Conservation (phyloP, 2,888 invertebrate genomes). For the Dermolepida albohirtum region DNA sequence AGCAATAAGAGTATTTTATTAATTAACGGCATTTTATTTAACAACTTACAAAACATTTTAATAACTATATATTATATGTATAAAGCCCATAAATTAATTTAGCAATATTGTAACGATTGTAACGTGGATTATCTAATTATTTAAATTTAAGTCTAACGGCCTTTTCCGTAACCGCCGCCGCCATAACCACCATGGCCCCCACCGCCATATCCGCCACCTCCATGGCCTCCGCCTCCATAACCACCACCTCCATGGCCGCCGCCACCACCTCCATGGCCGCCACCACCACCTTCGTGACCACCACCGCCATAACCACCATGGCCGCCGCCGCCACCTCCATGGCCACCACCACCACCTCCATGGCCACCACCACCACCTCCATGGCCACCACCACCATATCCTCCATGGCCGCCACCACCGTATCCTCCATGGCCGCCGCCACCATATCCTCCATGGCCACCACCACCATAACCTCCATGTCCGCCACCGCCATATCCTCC, state of each 20-base stretch:
- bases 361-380: slow-evolving; percentile 2
- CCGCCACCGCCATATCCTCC: slow-evolving; percentile 11
- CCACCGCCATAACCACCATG: neutral
- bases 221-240: neutral
- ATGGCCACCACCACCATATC: neutral
- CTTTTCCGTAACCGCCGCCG: neutral
- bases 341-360: slow-evolving; percentile 6
- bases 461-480: slow-evolving; percentile 6
- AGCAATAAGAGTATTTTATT: no score
- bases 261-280: neutral
- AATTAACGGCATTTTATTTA: no score
- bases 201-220: slow-evolving; percentile 4
- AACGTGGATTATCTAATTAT: no score
- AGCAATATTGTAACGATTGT: no score
- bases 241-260: neutral
- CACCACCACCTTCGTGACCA: neutral
- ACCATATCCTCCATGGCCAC: slow-evolving; percentile 11
- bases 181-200: neutral
- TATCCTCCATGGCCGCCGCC: neutral
- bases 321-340: neutral
- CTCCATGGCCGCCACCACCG: neutral
- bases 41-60: no score
- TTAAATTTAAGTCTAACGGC: no score
- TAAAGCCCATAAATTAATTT: no score
- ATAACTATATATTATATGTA: no score